Base-by-base conservation (phyloP, 2,797 vertebrate species). In the Brachymystax lenok region DNA sequence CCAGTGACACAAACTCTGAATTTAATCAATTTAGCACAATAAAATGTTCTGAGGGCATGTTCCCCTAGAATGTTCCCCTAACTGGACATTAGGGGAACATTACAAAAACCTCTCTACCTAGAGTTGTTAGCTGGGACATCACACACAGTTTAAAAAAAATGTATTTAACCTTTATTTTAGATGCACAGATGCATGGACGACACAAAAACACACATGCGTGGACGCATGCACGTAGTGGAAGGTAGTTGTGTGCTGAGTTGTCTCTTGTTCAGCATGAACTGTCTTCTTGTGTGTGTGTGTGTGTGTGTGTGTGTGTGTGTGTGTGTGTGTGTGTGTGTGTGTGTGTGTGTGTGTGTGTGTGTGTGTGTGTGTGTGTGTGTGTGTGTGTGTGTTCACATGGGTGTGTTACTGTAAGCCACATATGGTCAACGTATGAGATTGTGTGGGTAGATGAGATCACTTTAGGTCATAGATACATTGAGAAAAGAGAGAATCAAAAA, bases 291-390 rank as follows among this genome's bases (percentile, higher is more conserved):
- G 16, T 52, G 21, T 30, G 50, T 40, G 33, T 56, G 0, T 54
- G n/a, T 54, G 50, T 56, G 21, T 73, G 69, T 74, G 73, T 74
- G 73, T 66, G 46, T 75, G 61, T 75, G 63, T 75, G 40, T 52
- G 46, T 75, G 61, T 67, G n/a, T 74, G 33, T 52, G 24, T 75
- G 61, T 74, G 61, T 67, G 59, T 30, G 73, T 74, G 59, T 51
- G 35, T 51, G 73, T 74, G 40, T 67, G 63, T 67, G 61, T 74
- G 73, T 67, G 73, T 64, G 28, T 46, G 33, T 63, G 17, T 40
- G 10, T 74, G 72, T 73, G 71, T 73, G 71, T 73, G 51, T 56
- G 71, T 73, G 50, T 73, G 71, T 73, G 30, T 59, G 27, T 19
- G 19, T n/a, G 56, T 35, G 50, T 72, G 70, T 72, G 70, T 61